Evolutionary conservation across 1,140 invertebrate species (phyloP).

Genomic region (Maconellicoccus hirsutus): DNA sequence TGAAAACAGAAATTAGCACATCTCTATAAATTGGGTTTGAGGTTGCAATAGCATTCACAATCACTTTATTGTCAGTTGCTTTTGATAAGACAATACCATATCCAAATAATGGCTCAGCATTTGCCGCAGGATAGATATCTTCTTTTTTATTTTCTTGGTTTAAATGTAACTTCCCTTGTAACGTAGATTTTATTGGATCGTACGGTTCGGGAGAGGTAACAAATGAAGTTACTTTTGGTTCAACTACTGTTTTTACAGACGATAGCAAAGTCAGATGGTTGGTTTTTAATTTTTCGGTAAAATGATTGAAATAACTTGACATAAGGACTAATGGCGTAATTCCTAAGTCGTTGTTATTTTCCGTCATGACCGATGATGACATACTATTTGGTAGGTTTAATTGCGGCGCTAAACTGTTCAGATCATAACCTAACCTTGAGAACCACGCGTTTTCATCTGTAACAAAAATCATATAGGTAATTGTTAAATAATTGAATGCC

Average conservation of each 20-base stretch:
- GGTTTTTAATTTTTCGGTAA: slow-evolving; percentile 58
- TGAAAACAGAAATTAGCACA: slow-evolving; percentile 87
- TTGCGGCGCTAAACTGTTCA: slow-evolving; percentile 77
- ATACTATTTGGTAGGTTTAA: slow-evolving; percentile 49
- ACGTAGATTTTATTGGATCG: slow-evolving; percentile 23
- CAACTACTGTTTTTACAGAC: slow-evolving; percentile 23
- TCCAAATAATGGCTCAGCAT: slow-evolving; percentile 75
- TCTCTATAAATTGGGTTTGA: slow-evolving; percentile 81
- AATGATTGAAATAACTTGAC: slow-evolving; percentile 65
- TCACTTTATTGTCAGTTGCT: slow-evolving; percentile 60
- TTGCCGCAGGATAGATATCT: slow-evolving; percentile 27
- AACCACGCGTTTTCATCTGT: slow-evolving; percentile 76
- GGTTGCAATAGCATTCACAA: slow-evolving; percentile 72
- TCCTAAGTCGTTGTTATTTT: slow-evolving; percentile 38
- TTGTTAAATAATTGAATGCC: too few species aligned
- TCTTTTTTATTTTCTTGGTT: slow-evolving; percentile 3
- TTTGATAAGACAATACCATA: slow-evolving; percentile 78
- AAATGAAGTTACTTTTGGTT: slow-evolving; percentile 24
- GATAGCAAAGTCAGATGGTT: slow-evolving; percentile 42
- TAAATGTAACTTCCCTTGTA: slow-evolving; percentile 17
- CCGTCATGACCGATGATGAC: slow-evolving; percentile 45
- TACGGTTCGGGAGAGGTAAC: slow-evolving; percentile 2
- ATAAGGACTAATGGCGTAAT: slow-evolving; percentile 47
- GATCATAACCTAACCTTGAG: slow-evolving; percentile 65
- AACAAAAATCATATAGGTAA: too few species aligned